These are phyloP conservation scores for Solenopsis invicta DNA, from an alignment of 1,140 invertebrate genomes.

Conservation along the genomic window DNA sequence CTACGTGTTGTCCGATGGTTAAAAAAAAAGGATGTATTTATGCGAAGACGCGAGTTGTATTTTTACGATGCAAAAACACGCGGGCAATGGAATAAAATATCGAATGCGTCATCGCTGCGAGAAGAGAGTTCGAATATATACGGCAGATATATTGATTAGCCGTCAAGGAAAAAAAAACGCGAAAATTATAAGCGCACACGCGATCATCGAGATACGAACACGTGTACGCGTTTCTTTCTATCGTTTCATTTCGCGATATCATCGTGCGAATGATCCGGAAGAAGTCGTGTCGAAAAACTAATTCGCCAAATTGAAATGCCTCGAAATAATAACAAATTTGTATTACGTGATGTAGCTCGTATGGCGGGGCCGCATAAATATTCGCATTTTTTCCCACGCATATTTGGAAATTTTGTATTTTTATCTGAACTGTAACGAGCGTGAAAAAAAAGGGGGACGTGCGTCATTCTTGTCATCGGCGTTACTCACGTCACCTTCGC, in stretches of 20 bases:
- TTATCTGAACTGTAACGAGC: constrained; percentile 30
- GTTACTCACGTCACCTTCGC: constrained; percentile 53
- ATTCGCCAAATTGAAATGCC: background rate
- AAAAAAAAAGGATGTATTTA: constrained; percentile 7
- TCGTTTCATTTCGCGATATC: background rate
- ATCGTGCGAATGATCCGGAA: too few relatives aligned
- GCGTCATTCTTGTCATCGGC: constrained; percentile 44
- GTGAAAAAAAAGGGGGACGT: constrained; percentile 27
- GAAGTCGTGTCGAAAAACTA: background rate
- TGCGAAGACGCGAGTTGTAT: background rate
- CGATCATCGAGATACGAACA: constrained; percentile 34
- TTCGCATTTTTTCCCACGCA: background rate
- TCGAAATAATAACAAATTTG: background rate
- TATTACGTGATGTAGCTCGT: background rate
- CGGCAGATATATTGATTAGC: constrained; percentile 70
- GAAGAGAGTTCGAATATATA: constrained; percentile 66
- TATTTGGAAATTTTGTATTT: constrained; percentile 47
- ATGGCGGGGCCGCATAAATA: background rate
- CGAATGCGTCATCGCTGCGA: constrained; percentile 36
- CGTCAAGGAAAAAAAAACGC: constrained; percentile 17
- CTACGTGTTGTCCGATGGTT: background rate
- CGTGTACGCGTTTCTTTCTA: background rate
- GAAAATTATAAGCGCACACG: constrained; percentile 52
- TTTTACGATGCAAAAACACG: constrained; percentile 8
- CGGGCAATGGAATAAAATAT: constrained; percentile 38